Base-by-base conservation (phyloP, 2,113 vertebrate genomes). In the Callaeas wilsoni region DNA sequence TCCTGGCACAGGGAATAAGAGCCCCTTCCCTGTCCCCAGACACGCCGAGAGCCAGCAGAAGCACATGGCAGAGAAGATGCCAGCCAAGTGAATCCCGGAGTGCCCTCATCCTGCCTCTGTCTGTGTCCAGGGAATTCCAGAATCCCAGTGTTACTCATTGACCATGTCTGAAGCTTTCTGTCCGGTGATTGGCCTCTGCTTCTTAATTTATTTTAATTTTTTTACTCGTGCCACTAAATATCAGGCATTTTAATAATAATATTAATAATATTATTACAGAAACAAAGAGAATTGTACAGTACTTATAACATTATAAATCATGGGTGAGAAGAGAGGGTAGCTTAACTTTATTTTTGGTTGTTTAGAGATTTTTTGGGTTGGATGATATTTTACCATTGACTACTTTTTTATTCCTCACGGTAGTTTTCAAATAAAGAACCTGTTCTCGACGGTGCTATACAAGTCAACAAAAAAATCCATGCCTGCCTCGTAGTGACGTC, bases 11-110 rank as follows among this genome's bases (percentile, higher is more conserved):
- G 15, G 3, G 4, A 73, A 1, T 94, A n/a, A 93, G 59, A 16
- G 11, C 49, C 21, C 84, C 29, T 35, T 21, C 62, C 35, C 37
- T 83, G 79, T 9, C 74, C 94, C 80, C 98, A 99, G 99, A 96
- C 99, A 99, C 64, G 99, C 99, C 5, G 99, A 99, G 97, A 99
- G 99, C 88, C 99, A 99, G 98, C 99, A 99, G 98, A 99, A 99
- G 98, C 99, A 99, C 98, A 97, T 99, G 99, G 98, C 99, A 82
- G 99, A 99, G 98, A 99, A 98, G 97, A 99, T 99, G 98, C 98
- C 99, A 6, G 98, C 99, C 56, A 99, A 99, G 98, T 99, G 98
- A 99, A 75, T 65, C 64, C 77, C 35, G 49, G 86, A 94, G 93
- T 79, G 93, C 95, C 97, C 97, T 97, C 97, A 68, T 97, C 98